A percentile compares a stretch with the other conserved stretches of the same genome.
Conservation (phyloP, 2,888 invertebrate species). For the Tetragonisca angustula region DNA sequence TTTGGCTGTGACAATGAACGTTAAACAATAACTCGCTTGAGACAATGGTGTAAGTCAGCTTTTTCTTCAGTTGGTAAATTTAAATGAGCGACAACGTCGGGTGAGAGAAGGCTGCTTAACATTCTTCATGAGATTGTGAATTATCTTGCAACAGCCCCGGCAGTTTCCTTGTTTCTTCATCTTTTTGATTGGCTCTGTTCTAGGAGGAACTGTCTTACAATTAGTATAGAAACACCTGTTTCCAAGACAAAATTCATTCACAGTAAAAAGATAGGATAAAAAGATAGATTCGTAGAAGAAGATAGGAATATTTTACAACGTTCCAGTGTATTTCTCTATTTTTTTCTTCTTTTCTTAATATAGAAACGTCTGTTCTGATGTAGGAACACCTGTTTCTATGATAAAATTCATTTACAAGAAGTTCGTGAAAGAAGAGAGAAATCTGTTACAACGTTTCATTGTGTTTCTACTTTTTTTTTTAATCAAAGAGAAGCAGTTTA, state of each 20-base stretch:
- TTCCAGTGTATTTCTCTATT: neutral
- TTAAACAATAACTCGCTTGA: constrained; percentile 43
- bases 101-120: constrained; percentile 27
- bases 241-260: too few relatives aligned
- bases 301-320: neutral
- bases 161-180: neutral
- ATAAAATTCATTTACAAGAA: neutral
- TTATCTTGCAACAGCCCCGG: constrained; percentile 34
- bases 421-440: neutral
- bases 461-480: neutral
- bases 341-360: neutral
- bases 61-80: constrained; percentile 46
- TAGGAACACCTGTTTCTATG: neutral
- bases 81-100: constrained; percentile 23
- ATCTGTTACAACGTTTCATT: neutral
- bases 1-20: constrained; percentile 48
- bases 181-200: neutral
- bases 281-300: neutral
- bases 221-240: neutral
- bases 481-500: too few relatives aligned
- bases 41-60: constrained; percentile 39
- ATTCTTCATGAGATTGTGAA: constrained; percentile 28
- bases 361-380: too few relatives aligned
- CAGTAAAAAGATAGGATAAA: too few relatives aligned
- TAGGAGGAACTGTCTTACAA: neutral